phyloP scores from a whole-genome alignment of 2,797 vertebrate species.

The Brotula barbata region DNA sequence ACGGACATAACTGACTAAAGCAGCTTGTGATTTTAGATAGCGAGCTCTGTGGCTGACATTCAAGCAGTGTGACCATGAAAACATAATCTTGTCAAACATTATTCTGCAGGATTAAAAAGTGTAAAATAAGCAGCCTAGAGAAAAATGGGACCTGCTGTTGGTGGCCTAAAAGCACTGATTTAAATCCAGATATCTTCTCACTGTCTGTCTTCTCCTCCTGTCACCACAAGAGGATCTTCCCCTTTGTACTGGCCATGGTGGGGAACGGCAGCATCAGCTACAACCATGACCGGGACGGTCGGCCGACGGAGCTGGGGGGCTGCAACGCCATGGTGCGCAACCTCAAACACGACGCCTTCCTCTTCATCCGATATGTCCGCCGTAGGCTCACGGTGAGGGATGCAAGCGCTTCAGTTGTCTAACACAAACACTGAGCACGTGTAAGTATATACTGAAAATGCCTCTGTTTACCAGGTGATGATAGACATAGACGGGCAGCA shows the following conservation, averaged over 20 bases:
- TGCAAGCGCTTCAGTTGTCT: neutral
- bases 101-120: neutral
- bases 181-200: slow-evolving; percentile 2
- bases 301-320: slow-evolving; percentile 90
- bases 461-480: slow-evolving; percentile 81
- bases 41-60: neutral
- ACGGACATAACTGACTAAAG: neutral
- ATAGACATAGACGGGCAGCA: slow-evolving; percentile 94
- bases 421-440: neutral
- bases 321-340: slow-evolving; percentile 95
- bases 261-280: slow-evolving; percentile 91
- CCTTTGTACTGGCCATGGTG: slow-evolving; percentile 92
- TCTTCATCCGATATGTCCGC: slow-evolving; percentile 93
- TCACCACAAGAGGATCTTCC: slow-evolving; percentile 86
- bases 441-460: no score
- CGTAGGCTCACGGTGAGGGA: slow-evolving; percentile 89
- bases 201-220: neutral
- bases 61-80: neutral
- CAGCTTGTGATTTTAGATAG: neutral
- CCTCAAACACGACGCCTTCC: slow-evolving; percentile 92
- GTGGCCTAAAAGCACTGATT: neutral
- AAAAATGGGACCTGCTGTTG: neutral
- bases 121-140: neutral
- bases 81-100: neutral
- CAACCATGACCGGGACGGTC: slow-evolving; percentile 91